These are phyloP conservation scores for Monodelphis domestica DNA, from an alignment of 2,797 vertebrate species.

Conservation along the genomic window DNA sequence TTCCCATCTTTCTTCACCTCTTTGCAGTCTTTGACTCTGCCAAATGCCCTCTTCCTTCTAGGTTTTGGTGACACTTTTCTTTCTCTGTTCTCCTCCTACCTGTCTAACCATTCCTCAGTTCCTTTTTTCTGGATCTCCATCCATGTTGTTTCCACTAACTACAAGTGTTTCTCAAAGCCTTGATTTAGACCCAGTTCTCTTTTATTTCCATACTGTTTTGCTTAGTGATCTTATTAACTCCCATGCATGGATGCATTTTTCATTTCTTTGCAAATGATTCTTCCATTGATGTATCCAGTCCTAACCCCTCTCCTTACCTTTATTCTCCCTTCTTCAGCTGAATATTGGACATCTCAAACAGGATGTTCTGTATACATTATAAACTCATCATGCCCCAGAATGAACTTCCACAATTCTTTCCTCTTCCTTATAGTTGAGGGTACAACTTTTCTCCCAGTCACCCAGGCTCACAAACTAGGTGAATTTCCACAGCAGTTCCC, in stretches of 20 bases:
- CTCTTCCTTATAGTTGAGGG: neutral
- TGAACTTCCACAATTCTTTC: neutral
- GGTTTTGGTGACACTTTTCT: neutral
- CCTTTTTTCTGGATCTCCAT: neutral
- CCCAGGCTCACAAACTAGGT: neutral
- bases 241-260: neutral
- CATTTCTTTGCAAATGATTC: neutral
- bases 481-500: neutral
- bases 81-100: neutral
- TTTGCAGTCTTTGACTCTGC: neutral
- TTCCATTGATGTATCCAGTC: neutral
- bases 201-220: neutral
- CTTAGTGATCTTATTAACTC: neutral
- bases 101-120: neutral
- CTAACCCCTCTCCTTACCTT: neutral
- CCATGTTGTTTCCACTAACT: neutral
- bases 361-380: neutral
- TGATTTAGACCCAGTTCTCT: neutral
- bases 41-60: neutral
- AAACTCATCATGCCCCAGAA: neutral
- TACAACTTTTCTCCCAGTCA: neutral
- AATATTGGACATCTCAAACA: neutral
- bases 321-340: neutral
- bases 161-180: neutral
- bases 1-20: neutral